phyloP scores from a whole-genome alignment of 2,888 invertebrate genomes.

The Cheiracanthium punctorium region DNA sequence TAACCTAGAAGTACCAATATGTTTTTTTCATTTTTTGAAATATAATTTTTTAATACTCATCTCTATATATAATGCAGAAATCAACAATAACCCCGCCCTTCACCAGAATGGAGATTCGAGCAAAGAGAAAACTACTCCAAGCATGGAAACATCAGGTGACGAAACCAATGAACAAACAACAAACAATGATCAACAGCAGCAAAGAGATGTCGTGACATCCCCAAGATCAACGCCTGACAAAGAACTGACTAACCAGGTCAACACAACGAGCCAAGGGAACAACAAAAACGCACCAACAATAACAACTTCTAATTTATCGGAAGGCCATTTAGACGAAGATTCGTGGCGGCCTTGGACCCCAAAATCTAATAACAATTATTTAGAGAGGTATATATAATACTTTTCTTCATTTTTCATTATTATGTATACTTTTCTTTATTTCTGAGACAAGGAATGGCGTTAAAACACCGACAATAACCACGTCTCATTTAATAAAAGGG shows the following conservation, averaged over 20 bases:
- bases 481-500: conserved; percentile 38
- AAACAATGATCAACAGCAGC: conserved; percentile 6
- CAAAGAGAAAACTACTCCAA: conserved; percentile 36
- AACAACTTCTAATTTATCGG: conserved; percentile 41
- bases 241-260: conserved; percentile 44
- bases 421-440: too few relatives aligned
- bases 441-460: too few relatives aligned
- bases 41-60: not conserved
- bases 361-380: conserved; percentile 57
- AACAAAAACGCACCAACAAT: conserved; percentile 31
- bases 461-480: conserved; percentile 33
- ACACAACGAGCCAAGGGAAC: not conserved
- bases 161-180: conserved; percentile 23
- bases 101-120: conserved; percentile 34
- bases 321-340: conserved; percentile 54
- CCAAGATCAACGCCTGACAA: conserved; percentile 52
- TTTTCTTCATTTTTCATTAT: too few relatives aligned
- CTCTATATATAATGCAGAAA: conserved; percentile 45
- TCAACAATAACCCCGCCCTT: conserved; percentile 65
- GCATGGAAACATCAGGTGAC: conserved; percentile 6
- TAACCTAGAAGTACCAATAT: too few relatives aligned
- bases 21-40: too few relatives aligned
- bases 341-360: conserved; percentile 64
- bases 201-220: conserved; percentile 31
- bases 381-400: conserved; percentile 24